phyloP scores from a whole-genome alignment of 2,797 vertebrate species.

The Australoheros facetus region DNA sequence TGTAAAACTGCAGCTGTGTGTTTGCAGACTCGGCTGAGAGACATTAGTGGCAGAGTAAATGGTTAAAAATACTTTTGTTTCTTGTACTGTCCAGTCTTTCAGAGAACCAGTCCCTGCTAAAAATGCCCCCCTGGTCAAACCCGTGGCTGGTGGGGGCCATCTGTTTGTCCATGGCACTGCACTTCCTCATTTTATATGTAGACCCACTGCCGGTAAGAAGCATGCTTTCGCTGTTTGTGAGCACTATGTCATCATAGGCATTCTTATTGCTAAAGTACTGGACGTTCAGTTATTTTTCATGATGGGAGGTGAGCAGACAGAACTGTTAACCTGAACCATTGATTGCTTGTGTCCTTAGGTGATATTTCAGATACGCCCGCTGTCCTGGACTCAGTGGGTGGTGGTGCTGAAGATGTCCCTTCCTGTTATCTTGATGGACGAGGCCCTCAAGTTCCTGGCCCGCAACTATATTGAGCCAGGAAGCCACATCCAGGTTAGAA shows the following conservation, averaged over 20 bases:
- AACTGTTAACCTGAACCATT: background rate
- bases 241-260: background rate
- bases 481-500: slow-evolving; percentile 65
- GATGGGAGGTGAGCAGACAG: background rate
- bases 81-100: slow-evolving; percentile 71
- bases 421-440: slow-evolving; percentile 85
- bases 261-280: background rate
- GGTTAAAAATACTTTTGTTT: background rate
- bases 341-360: slow-evolving; percentile 55
- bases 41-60: background rate
- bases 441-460: slow-evolving; percentile 83
- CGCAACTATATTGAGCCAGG: slow-evolving; percentile 82
- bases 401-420: slow-evolving; percentile 85
- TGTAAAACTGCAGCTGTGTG: too few species aligned
- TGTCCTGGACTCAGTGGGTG: slow-evolving; percentile 84
- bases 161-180: slow-evolving; percentile 84
- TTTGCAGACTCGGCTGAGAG: background rate
- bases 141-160: slow-evolving; percentile 84
- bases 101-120: slow-evolving; percentile 84
- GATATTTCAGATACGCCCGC: slow-evolving; percentile 83
- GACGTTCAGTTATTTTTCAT: background rate
- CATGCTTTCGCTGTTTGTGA: background rate
- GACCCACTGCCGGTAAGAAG: slow-evolving; percentile 82
- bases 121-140: slow-evolving; percentile 86
- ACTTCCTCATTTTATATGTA: slow-evolving; percentile 85